A percentile compares a stretch with the other conserved stretches of the same genome.
These are phyloP conservation scores for Pterostichus madidus DNA, from an alignment of 2,888 invertebrate genomes.

Conservation along the genomic window DNA sequence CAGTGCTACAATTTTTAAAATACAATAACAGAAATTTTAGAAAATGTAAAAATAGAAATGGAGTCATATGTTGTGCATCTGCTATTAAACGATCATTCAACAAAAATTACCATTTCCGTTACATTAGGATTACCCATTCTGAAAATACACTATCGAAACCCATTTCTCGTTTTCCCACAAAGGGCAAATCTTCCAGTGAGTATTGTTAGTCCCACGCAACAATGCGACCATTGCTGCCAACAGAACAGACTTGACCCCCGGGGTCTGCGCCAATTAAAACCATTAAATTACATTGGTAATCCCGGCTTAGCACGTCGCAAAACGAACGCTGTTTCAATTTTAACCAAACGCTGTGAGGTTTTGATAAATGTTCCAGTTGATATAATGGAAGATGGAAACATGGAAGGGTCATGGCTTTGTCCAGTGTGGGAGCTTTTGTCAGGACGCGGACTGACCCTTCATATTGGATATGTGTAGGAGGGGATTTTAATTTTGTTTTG, in stretches of 20 bases:
- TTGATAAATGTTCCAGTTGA: conserved; percentile 69
- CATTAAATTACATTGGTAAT: conserved; percentile 66
- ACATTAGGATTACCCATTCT: conserved; percentile 36
- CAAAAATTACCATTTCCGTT: conserved; percentile 43
- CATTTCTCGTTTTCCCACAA: conserved; percentile 43
- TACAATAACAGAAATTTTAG: too few species aligned
- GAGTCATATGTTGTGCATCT: conserved; percentile 34
- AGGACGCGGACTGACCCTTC: conserved; percentile 41
- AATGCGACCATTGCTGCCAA: not conserved
- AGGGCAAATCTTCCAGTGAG: conserved; percentile 1
- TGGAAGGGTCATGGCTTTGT: conserved; percentile 69
- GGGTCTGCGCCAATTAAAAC: conserved; percentile 58
- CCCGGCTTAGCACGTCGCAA: conserved; percentile 55
- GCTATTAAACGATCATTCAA: conserved; percentile 5
- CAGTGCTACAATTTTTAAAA: too few species aligned
- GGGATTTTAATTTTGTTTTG: conserved; percentile 10
- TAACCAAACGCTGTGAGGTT: conserved; percentile 59
- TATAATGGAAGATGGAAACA: conserved; percentile 69
- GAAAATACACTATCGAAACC: conserved; percentile 1
- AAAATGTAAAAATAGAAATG: too few species aligned
- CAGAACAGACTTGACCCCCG: conserved; percentile 39
- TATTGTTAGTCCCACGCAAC: conserved; percentile 48
- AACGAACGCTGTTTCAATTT: conserved; percentile 68
- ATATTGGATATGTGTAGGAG: conserved; percentile 26
- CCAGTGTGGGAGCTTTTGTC: conserved; percentile 55